Percentiles rank a stretch among this genome's conserved stretches.
Conservation (phyloP, 1,140 invertebrate genomes). For the Potamilus streckersoni region DNA sequence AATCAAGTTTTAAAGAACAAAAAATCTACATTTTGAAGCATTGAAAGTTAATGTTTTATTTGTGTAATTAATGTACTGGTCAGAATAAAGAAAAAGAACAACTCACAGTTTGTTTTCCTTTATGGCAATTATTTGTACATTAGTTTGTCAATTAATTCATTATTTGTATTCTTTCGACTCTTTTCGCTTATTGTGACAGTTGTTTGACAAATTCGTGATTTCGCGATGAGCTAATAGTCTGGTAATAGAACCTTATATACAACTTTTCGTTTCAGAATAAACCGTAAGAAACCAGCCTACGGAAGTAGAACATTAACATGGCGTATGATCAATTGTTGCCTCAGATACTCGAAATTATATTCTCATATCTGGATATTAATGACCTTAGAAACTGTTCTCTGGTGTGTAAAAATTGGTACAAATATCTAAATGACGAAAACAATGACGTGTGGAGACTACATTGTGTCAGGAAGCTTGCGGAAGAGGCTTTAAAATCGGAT, state of each 20-base stretch:
- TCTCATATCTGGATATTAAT: slow-evolving; percentile 89
- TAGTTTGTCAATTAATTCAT: too few species aligned
- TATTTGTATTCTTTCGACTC: too few species aligned
- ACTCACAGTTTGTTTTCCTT: too few species aligned
- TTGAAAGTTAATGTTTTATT: too few species aligned
- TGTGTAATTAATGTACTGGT: too few species aligned
- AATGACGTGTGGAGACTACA: slow-evolving; percentile 95
- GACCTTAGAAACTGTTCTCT: slow-evolving; percentile 90
- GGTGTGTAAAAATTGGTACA: slow-evolving; percentile 95
- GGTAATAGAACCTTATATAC: background rate
- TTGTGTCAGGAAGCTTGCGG: slow-evolving; percentile 86
- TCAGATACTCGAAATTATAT: slow-evolving; percentile 91
- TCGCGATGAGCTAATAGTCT: background rate
- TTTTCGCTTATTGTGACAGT: too few species aligned
- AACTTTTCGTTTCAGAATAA: background rate
- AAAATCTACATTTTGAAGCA: too few species aligned
- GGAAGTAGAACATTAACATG: slow-evolving; percentile 35
- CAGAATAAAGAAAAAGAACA: too few species aligned
- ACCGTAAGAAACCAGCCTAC: background rate
- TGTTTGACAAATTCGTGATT: background rate
- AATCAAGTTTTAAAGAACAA: too few species aligned
- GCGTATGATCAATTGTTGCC: slow-evolving; percentile 73
- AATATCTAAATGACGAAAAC: slow-evolving; percentile 91
- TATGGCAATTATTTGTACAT: too few species aligned
- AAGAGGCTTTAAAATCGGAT: slow-evolving; percentile 93